Evolutionary conservation across 2,797 vertebrate species (phyloP), one percentile per base, ranked within the genome.

Genomic region (Pangasius macronema): DNA sequence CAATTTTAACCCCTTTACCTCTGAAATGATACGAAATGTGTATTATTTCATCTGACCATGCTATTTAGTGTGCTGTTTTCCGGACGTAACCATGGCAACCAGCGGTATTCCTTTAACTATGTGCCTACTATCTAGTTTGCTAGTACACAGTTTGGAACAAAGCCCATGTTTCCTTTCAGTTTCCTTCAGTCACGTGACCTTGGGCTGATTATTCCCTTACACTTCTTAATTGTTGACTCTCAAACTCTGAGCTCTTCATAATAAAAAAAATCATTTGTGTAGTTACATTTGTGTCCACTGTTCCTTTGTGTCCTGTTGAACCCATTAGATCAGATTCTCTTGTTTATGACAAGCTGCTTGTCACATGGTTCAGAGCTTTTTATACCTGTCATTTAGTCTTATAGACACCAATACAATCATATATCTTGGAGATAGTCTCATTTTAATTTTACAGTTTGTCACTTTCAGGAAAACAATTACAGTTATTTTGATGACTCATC

Each of bases 1-100:
- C 20, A 9, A 14, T 22, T n/a, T 49, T 24, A 49, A 68, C 5
- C 1, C n/a, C 5, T 2, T 30, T 67, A 5, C 22, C 1, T 57
- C 3, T 57, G 9, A 80, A 22, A 36, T 7, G 2, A 30, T 10
- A 39, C 22, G 36, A 49, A 83, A 49, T 65, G 2, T 49, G 22
- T 30, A 6, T 22, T 6, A 53, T 42, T 80, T 57, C 20, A 83
- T 72, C 55, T 13, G n/a, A 39, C 4, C 11, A 27, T 53, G 39
- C 10, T 27, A 55, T 53, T 24, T 51, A 30, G 33, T 30, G 33
- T 3, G 9, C n/a, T 27, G 7, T 24, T 72, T 55, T n/a, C 18
- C 10, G 3, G 3, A 5, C 27, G 83, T 85, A 42, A 51, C 83
- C 83, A 85, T 85, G 70, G 83, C 36, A n/a, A 85, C 83, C 82